phyloP scores from a whole-genome alignment of 2,113 vertebrate genomes.

The Oreocharis arfaki region DNA sequence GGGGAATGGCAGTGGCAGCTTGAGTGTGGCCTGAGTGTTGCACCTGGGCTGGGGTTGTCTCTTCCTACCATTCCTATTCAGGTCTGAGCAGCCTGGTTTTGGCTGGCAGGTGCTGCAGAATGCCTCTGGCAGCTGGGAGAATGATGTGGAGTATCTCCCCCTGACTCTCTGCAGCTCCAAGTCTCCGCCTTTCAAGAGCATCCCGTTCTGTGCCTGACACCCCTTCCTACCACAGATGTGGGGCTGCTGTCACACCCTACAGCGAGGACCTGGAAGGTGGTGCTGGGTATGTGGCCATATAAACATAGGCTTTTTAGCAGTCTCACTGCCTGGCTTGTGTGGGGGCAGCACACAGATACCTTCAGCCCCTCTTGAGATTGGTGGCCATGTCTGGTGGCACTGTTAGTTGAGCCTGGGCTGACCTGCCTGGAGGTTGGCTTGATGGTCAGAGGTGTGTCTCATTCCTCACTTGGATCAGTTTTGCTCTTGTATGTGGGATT shows the following conservation, averaged over 20 bases:
- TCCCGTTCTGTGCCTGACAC: not conserved
- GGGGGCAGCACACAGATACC: accelerated
- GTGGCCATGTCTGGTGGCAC: not conserved
- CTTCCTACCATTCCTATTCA: not conserved
- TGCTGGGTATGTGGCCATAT: not conserved
- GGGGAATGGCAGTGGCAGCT: not conserved
- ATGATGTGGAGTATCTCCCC: not conserved
- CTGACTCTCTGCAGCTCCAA: not conserved
- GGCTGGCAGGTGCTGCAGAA: not conserved
- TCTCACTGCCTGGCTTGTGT: not conserved
- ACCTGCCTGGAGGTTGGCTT: not conserved
- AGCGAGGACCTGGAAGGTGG: not conserved
- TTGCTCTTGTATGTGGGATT: not conserved
- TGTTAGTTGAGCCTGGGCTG: not conserved
- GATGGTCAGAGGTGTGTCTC: not conserved
- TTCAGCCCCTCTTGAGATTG: not conserved
- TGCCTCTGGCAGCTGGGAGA: not conserved
- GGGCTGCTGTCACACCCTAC: not conserved
- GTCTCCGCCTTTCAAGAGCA: not conserved
- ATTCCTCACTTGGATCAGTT: not conserved
- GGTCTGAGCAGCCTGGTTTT: not conserved
- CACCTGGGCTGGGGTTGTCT: not conserved
- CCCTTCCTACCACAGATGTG: not conserved
- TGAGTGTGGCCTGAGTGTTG: not conserved
- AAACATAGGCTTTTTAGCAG: not conserved